Conservation (phyloP, 1,140 invertebrate species). For the Epicauta chinensis region DNA sequence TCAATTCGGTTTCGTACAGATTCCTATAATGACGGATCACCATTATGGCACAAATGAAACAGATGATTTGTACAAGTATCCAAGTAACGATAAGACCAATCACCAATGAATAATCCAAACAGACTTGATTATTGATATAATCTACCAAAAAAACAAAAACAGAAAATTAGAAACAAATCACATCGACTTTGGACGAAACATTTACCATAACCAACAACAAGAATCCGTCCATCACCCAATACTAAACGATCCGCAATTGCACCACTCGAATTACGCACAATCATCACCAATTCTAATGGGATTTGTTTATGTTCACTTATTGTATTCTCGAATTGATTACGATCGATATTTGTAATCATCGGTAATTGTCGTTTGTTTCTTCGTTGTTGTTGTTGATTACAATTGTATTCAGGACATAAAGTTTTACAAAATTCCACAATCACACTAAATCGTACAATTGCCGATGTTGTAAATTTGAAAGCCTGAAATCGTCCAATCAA, state of each 20-base stretch:
- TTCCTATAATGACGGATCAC: conserved; percentile 37
- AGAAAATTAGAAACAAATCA: no score
- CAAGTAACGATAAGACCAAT: conserved; percentile 37
- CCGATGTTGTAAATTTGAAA: conserved; percentile 47
- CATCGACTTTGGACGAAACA: no score
- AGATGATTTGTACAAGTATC: conserved; percentile 37
- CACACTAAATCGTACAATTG: conserved; percentile 46
- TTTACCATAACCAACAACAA: conserved; percentile 46
- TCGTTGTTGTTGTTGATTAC: conserved; percentile 13
- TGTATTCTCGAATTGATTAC: conserved; percentile 22
- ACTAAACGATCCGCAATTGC: conserved; percentile 40
- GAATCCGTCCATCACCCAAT: conserved; percentile 44
- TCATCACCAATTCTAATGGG: conserved; percentile 45
- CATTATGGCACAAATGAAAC: conserved; percentile 31
- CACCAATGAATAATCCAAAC: conserved; percentile 38
- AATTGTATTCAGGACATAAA: conserved; percentile 36
- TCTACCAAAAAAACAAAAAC: conserved; percentile 29
- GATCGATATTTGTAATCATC: conserved; percentile 24
- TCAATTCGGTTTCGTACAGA: conserved; percentile 36
- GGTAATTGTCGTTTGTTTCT: conserved; percentile 10
- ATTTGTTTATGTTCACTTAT: conserved; percentile 33
- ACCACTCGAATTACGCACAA: conserved; percentile 42
- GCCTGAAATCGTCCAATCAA: conserved; percentile 45
- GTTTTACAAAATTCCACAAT: conserved; percentile 46
- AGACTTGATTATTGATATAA: conserved; percentile 37